Evolutionary conservation across 2,888 invertebrate genomes (phyloP).

Genomic region (Athetis lepigone): DNA sequence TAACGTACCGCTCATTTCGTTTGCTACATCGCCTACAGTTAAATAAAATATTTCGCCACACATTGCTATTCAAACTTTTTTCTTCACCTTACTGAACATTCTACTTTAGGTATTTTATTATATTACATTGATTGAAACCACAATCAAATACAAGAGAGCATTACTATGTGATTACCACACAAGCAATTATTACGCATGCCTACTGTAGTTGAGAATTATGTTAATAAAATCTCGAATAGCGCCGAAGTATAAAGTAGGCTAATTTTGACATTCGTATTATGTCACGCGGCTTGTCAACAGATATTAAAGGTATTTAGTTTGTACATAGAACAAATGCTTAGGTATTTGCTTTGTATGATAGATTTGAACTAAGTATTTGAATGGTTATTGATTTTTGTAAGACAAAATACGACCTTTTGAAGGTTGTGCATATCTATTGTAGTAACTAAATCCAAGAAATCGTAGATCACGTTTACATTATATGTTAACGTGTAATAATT

Average conservation of each 20-base stretch:
- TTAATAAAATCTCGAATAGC: constrained; percentile 45
- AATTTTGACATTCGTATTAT: constrained; percentile 59
- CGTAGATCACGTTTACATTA: too few species aligned
- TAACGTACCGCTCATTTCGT: not conserved
- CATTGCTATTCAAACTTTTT: constrained; percentile 1
- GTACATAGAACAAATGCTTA: not conserved
- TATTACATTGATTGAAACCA: constrained; percentile 11
- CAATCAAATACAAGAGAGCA: constrained; percentile 37
- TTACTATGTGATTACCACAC: constrained; percentile 53
- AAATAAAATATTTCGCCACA: constrained; percentile 35
- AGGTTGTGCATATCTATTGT: not conserved
- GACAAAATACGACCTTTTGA: not conserved
- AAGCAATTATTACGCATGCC: constrained; percentile 47
- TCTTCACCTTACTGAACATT: constrained; percentile 8
- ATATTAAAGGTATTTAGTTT: constrained; percentile 18
- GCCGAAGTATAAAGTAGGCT: constrained; percentile 43
- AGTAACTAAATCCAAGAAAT: not conserved
- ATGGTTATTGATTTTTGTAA: not conserved
- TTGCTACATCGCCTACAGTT: constrained; percentile 4
- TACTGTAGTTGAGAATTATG: constrained; percentile 33
- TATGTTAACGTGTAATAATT: too few species aligned
- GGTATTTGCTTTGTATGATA: not conserved
- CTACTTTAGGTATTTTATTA: not conserved
- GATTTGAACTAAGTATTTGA: not conserved
- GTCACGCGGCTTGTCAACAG: constrained; percentile 50